Base-by-base conservation (phyloP, 2,797 vertebrate genomes). In the Phataginus tricuspis region DNA sequence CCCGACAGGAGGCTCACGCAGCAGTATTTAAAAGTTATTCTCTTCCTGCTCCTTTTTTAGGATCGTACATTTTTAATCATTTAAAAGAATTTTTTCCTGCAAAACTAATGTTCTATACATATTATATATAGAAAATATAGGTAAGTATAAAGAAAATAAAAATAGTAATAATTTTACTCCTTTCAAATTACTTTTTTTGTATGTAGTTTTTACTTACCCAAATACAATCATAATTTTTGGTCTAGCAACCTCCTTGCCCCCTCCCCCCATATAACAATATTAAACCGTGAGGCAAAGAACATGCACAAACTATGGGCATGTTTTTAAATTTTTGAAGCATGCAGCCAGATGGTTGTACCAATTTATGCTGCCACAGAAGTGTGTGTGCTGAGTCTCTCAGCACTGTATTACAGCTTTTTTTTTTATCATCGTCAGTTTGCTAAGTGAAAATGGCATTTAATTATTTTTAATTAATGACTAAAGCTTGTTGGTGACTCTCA, bases 361-460 rank as follows among this genome's bases (percentile, higher is more conserved):
- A 82, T 29, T 42, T 53, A 45, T 9, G 27, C 0, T 25, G 18
- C 25, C 51, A 86, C 39, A 51, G 59, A 91, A 93, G 31, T 18
- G 1, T 42, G 1, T 42, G 29, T 51, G 66, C 25, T 59, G 55
- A 83, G 21, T 51, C 71, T 64, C 61, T 15, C 4, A 83, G 53
- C 42, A 49, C 0, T 0, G 18, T 13, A 12, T 49, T 21, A 57
- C 75, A 4, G 45, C 45, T 55, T 66, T 57, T 55, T 55, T 71
- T 31, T 1, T 4, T 86, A 75, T 59, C 34, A 74, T 55, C 84
- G 49, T 25, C 72, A 37, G 57, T 63, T 85, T 15, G 27, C 45
- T 71, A 88, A 69, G 13, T 59, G 71, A 80, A 96, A 80, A 51
- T 85, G 37, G 16, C 66, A 57, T 85, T 91, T n/a, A 69, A 59